phyloP scores from a whole-genome alignment of 2,888 invertebrate genomes.

The Watsonalla binaria region DNA sequence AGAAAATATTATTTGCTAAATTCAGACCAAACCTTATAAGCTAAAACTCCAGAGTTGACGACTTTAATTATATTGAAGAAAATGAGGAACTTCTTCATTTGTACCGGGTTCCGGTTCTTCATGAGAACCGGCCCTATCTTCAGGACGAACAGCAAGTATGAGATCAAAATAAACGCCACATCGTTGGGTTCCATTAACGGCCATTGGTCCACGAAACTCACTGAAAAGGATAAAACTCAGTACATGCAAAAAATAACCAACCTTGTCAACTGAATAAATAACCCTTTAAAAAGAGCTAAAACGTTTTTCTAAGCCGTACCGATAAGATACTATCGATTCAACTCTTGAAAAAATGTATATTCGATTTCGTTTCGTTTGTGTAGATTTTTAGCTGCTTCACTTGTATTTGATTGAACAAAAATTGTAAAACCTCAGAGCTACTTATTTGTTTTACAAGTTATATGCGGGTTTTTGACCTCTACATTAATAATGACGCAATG shows the following conservation, averaged over 20 bases:
- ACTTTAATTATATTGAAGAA: constrained; percentile 83
- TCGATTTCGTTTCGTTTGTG: too few species aligned
- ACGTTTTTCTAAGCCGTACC: not conserved
- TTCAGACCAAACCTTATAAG: constrained; percentile 52
- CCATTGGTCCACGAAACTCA: constrained; percentile 82
- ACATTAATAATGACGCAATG: too few species aligned
- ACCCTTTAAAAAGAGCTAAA: not conserved
- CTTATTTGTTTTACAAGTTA: too few species aligned
- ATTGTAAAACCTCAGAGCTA: too few species aligned
- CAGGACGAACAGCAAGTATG: constrained; percentile 82
- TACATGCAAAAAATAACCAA: not conserved
- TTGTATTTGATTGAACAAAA: too few species aligned
- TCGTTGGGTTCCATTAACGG: constrained; percentile 82
- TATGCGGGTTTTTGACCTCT: too few species aligned
- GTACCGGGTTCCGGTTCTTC: constrained; percentile 78
- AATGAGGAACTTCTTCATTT: constrained; percentile 79
- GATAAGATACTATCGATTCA: too few species aligned
- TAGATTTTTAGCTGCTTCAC: too few species aligned
- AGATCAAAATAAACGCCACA: constrained; percentile 66
- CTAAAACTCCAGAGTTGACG: constrained; percentile 68
- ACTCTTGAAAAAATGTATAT: too few species aligned
- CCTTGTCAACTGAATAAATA: not conserved
- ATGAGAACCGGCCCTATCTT: constrained; percentile 83
- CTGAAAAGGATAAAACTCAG: constrained; percentile 61
- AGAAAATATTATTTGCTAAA: too few species aligned